Conservation (phyloP, 2,113 vertebrate genomes). For the Clarias batrachus region DNA sequence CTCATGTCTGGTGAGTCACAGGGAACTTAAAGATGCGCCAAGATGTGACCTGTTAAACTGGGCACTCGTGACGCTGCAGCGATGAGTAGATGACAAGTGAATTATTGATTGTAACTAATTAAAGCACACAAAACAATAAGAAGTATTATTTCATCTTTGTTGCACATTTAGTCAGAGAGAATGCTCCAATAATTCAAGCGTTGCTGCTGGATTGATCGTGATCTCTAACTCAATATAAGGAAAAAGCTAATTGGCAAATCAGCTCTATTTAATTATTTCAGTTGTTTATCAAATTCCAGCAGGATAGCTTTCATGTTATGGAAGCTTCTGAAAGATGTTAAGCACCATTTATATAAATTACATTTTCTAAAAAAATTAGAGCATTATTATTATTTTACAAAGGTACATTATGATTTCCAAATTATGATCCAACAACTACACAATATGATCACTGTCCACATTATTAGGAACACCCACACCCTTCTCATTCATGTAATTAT, state of each 20-base stretch:
- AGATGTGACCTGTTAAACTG: constrained; percentile 10
- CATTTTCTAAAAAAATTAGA: too few relatives aligned
- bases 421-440: background rate
- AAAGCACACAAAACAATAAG: background rate
- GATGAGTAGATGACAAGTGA: constrained; percentile 12
- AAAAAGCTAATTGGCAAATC: background rate
- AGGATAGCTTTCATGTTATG: background rate
- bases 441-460: background rate
- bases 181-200: background rate
- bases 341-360: background rate
- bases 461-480: background rate
- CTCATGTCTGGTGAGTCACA: constrained; percentile 2
- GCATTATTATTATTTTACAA: background rate
- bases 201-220: background rate
- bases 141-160: background rate
- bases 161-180: background rate
- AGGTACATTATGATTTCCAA: background rate
- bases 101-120: constrained; percentile 20
- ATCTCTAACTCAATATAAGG: background rate
- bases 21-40: background rate
- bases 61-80: background rate
- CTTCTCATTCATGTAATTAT: background rate
- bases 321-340: background rate
- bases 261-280: background rate
- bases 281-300: background rate